Evolutionary conservation across 2,113 vertebrate genomes (phyloP).

Genomic region (Lucifuga dentata): DNA sequence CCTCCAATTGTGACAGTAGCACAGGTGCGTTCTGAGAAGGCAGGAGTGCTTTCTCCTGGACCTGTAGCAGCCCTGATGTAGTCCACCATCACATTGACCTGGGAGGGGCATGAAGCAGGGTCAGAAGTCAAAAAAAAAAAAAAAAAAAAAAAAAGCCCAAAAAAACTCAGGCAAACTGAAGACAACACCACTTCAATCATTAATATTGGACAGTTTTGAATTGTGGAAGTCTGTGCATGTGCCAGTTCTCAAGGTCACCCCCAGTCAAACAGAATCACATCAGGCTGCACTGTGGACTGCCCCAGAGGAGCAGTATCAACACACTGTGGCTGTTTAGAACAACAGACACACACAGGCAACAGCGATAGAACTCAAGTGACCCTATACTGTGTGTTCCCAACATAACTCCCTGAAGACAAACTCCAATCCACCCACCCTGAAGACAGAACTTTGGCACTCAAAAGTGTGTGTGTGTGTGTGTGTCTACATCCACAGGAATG

Average conservation of each 20-base stretch:
- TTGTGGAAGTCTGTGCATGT: background rate
- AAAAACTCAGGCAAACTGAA: constrained; percentile 16
- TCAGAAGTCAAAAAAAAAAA: constrained; percentile 33
- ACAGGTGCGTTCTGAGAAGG: constrained; percentile 95
- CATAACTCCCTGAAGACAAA: constrained; percentile 49
- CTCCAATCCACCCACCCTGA: constrained; percentile 54
- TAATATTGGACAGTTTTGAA: constrained; percentile 1
- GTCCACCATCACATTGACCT: constrained; percentile 97
- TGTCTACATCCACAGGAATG: constrained; percentile 26
- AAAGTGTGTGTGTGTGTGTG: constrained; percentile 20
- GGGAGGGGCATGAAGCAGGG: background rate
- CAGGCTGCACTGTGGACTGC: constrained; percentile 79
- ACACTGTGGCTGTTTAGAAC: constrained; percentile 72
- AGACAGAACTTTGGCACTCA: constrained; percentile 65
- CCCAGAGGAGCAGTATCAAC: constrained; percentile 81
- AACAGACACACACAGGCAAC: constrained; percentile 27
- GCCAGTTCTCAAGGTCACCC: constrained; percentile 86
- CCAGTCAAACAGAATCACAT: constrained; percentile 88
- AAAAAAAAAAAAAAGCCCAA: background rate
- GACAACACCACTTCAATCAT: constrained; percentile 45
- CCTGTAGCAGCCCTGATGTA: constrained; percentile 95
- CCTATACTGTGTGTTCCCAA: constrained; percentile 50
- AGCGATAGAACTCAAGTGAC: constrained; percentile 58
- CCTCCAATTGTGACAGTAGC: constrained; percentile 96
- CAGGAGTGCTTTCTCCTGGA: constrained; percentile 86